Percentiles rank a stretch among this genome's conserved stretches.
Conservation (phyloP, 2,113 vertebrate species). For the Lophochroa leadbeateri region DNA sequence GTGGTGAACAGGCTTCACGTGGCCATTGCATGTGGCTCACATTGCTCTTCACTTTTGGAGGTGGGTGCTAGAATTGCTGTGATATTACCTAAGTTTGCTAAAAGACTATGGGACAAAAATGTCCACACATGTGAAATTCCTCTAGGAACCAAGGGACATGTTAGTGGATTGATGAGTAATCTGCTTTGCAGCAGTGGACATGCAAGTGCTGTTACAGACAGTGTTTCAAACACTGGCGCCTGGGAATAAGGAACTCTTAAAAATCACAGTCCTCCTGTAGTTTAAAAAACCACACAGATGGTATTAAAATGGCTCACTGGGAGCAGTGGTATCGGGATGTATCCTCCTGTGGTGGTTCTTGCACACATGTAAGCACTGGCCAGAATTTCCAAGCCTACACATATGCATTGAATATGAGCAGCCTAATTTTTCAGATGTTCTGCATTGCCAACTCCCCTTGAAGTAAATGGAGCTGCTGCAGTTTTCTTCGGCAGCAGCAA, state of each 20-base stretch:
- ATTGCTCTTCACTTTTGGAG: background rate
- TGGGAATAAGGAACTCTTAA: background rate
- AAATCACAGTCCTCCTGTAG: background rate
- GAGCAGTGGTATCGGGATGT: background rate
- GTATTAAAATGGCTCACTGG: background rate
- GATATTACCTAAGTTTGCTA: background rate
- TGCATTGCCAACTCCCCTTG: background rate
- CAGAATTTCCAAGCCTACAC: background rate
- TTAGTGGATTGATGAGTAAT: background rate
- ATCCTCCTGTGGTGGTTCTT: background rate
- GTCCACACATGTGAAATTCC: background rate
- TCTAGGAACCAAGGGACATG: background rate
- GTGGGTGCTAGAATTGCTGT: background rate
- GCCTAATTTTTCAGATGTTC: background rate
- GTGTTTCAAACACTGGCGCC: background rate
- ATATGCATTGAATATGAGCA: background rate
- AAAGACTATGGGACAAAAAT: background rate
- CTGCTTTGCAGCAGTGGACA: background rate
- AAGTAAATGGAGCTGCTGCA: background rate
- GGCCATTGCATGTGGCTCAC: rapidly evolving
- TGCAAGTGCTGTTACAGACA: background rate
- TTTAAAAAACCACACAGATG: background rate
- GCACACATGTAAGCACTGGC: background rate
- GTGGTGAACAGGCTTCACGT: background rate
- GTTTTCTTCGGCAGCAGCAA: background rate